A percentile compares a stretch with the other conserved stretches of the same genome.
These are phyloP conservation scores for Suillia variegata DNA, from an alignment of 2,888 invertebrate species.

Conservation along the genomic window DNA sequence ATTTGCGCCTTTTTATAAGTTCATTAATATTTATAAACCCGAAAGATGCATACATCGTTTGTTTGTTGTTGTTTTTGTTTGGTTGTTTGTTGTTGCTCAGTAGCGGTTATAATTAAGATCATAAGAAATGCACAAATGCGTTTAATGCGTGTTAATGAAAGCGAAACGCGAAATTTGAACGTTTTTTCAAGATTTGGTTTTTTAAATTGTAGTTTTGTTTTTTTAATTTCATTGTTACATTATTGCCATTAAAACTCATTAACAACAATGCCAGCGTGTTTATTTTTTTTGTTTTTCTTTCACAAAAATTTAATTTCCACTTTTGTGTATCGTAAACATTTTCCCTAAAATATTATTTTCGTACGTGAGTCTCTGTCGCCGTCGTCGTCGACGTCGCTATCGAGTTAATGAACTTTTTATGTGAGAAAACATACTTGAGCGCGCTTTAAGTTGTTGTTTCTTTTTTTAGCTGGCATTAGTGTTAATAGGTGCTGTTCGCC, in stretches of 20 bases:
- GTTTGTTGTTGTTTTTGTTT: too few relatives aligned
- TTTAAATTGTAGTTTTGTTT: slow-evolving; percentile 5
- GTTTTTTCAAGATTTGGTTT: slow-evolving; percentile 5
- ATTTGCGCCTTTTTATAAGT: not conserved
- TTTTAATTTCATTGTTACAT: slow-evolving; percentile 2
- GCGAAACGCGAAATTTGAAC: slow-evolving; percentile 12
- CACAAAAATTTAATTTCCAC: not conserved
- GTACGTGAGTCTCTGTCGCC: too few relatives aligned
- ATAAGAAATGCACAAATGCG: not conserved
- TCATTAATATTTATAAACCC: not conserved
- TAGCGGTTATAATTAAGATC: too few relatives aligned
- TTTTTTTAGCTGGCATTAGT: too few relatives aligned
- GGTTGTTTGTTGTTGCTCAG: too few relatives aligned
- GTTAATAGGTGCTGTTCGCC: too few relatives aligned
- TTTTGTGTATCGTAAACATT: not conserved
- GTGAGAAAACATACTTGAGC: too few relatives aligned
- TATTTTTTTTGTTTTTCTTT: slow-evolving; percentile 3
- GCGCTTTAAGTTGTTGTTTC: too few relatives aligned
- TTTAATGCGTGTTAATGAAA: slow-evolving; percentile 10
- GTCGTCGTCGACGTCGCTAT: too few relatives aligned
- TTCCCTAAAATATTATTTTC: too few relatives aligned
- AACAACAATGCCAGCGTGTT: too few relatives aligned
- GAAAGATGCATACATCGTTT: too few relatives aligned
- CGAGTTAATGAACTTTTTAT: slow-evolving; percentile 2
- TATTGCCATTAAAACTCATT: slow-evolving; percentile 4